Evolutionary conservation across 2,797 vertebrate genomes (phyloP).

Genomic region (Coracias cyanogaster): DNA sequence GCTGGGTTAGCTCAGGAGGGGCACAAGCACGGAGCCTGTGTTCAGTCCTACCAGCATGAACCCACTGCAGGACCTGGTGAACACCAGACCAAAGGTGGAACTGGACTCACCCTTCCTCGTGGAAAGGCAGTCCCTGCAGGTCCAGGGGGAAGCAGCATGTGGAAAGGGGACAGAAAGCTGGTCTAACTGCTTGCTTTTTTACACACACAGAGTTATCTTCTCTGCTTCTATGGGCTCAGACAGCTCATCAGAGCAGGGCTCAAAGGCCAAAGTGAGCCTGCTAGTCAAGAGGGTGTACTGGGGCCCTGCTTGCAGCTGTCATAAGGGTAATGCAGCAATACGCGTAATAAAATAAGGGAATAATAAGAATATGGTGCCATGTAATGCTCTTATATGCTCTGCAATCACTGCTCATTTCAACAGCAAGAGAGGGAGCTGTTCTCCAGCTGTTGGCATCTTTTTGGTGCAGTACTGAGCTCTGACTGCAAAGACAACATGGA

Average conservation of each 20-base stretch:
- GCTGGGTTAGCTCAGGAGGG: neutral
- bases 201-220: neutral
- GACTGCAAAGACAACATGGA: neutral
- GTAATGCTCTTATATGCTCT: neutral
- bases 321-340: neutral
- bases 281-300: neutral
- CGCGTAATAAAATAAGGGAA: neutral
- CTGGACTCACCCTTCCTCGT: neutral
- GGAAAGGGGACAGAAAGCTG: neutral
- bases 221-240: neutral
- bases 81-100: neutral
- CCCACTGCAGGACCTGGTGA: neutral
- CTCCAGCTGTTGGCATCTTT: neutral
- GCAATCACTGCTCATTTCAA: neutral
- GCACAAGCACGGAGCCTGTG: rapidly evolving
- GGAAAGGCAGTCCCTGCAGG: neutral
- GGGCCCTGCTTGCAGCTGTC: neutral
- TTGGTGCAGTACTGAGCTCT: neutral
- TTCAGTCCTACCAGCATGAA: neutral
- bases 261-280: neutral
- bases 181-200: neutral
- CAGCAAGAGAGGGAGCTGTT: neutral
- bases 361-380: neutral
- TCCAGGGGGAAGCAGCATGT: rapidly evolving
- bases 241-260: neutral